Evolutionary conservation across 2,113 vertebrate species (phyloP).

Genomic region (Eonycteris spelaea): DNA sequence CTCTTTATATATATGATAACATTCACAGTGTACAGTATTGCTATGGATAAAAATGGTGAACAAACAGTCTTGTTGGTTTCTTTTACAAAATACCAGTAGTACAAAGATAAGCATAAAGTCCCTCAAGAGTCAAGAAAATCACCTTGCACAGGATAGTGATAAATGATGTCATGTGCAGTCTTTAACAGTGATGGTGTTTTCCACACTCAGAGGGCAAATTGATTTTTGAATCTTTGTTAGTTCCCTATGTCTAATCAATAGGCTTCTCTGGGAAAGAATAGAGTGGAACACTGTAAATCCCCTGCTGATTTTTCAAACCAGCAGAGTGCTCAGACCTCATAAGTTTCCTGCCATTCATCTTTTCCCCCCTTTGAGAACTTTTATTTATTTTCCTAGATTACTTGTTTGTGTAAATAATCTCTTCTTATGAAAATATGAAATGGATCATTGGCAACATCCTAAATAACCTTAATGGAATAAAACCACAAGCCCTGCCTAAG

Average conservation of each 20-base stretch:
- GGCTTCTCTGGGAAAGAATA: not conserved
- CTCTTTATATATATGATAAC: not conserved
- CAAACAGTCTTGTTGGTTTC: not conserved
- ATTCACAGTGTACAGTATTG: not conserved
- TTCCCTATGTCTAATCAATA: not conserved
- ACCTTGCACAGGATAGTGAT: not conserved
- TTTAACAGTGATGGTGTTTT: not conserved
- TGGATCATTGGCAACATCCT: not conserved
- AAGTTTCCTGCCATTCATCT: not conserved
- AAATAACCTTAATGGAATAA: slow-evolving; percentile 53
- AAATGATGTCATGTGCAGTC: not conserved
- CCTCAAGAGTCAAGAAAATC: not conserved
- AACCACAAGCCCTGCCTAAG: slow-evolving; percentile 60
- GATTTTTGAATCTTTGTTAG: slow-evolving; percentile 75
- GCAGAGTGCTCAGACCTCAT: not conserved
- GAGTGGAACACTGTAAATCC: not conserved
- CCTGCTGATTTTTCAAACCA: not conserved
- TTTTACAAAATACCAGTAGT: not conserved
- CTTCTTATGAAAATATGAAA: slow-evolving; percentile 7
- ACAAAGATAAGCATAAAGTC: not conserved
- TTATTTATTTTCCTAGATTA: slow-evolving; percentile 62
- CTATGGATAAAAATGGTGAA: not conserved
- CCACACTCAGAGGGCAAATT: slow-evolving; percentile 66
- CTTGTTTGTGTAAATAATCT: slow-evolving; percentile 40
- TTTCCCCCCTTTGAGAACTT: slow-evolving; percentile 21